phyloP scores from a whole-genome alignment of 2,797 vertebrate species.

The Rhynchonycteris naso region DNA sequence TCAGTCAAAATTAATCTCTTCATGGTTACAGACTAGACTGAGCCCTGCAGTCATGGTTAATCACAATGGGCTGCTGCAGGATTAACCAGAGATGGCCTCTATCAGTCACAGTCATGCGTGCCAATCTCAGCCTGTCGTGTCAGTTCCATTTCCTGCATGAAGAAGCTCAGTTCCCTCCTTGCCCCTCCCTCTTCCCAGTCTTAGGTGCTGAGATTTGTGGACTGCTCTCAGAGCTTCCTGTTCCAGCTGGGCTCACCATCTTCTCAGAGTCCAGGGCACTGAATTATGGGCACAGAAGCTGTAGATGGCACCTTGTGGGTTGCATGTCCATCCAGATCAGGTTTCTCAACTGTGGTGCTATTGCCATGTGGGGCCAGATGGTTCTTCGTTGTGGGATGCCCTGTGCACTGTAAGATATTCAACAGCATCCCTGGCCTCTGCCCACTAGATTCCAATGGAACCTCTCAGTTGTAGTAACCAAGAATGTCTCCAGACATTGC shows the following conservation, averaged over 20 bases:
- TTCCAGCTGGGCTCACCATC: neutral
- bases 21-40: neutral
- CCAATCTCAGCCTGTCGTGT: constrained; percentile 13
- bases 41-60: constrained; percentile 33
- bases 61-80: neutral
- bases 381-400: neutral
- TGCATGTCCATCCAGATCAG: neutral
- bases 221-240: neutral
- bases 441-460: neutral
- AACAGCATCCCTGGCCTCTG: neutral
- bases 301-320: neutral
- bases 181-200: neutral
- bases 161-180: neutral
- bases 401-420: neutral
- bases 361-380: neutral
- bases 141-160: constrained; percentile 37
- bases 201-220: neutral
- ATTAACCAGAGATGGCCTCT: constrained; percentile 48
- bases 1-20: constrained; percentile 32
- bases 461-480: neutral
- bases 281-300: neutral
- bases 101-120: neutral
- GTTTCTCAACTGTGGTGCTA: neutral
- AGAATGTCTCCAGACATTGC: constrained; percentile 13
- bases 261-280: neutral